Conservation (phyloP, 2,797 vertebrate genomes). For the Fundulus diaphanus region DNA sequence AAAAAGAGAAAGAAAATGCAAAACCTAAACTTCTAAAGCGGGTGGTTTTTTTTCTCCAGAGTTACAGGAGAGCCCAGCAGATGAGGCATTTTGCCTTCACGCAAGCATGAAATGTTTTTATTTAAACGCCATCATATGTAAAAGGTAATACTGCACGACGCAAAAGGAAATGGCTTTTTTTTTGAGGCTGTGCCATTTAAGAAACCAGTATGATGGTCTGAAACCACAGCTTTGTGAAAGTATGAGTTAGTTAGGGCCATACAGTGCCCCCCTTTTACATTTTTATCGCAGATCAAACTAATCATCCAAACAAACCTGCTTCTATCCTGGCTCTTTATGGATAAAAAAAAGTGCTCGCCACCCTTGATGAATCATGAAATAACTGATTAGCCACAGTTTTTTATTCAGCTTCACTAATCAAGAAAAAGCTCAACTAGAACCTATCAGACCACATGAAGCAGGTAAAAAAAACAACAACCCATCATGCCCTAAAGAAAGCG, state of each 20-base stretch:
- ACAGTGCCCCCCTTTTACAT: background rate
- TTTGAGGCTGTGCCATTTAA: background rate
- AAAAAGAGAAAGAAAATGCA: background rate
- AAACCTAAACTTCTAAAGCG: background rate
- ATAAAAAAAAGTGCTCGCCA: background rate
- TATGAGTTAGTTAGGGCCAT: conserved; percentile 1
- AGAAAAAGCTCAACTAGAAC: background rate
- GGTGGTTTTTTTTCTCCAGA: background rate
- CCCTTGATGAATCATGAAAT: background rate
- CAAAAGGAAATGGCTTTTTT: background rate
- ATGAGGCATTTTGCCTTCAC: background rate
- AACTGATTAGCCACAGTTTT: background rate
- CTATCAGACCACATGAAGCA: background rate
- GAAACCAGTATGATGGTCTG: background rate
- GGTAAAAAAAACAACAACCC: background rate
- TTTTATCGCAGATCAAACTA: background rate
- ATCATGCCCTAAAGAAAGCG: background rate
- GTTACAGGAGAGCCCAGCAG: background rate
- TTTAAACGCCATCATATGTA: background rate
- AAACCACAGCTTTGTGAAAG: conserved; percentile 3
- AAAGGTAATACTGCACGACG: background rate
- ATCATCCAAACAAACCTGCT: background rate
- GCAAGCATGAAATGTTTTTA: background rate
- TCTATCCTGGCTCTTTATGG: background rate
- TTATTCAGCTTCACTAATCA: background rate